Evolutionary conservation across 1,140 invertebrate species (phyloP).

Genomic region (Diabrotica virgifera): DNA sequence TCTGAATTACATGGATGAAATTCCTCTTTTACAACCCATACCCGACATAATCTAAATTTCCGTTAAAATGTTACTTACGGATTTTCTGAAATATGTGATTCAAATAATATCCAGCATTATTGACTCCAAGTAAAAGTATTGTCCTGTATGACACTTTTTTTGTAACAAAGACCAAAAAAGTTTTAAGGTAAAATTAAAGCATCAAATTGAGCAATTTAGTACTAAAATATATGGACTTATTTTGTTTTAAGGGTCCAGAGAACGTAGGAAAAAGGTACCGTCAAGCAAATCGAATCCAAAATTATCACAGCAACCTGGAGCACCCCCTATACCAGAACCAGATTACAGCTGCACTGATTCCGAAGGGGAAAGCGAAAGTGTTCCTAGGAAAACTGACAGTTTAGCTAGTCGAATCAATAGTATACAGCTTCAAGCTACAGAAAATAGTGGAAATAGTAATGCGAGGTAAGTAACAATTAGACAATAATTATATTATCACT

Average conservation of each 20-base stretch:
- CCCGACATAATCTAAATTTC: too few relatives aligned
- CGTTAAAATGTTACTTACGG: too few relatives aligned
- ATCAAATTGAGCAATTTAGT: neutral
- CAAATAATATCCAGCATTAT: too few relatives aligned
- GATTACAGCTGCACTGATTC: conserved; percentile 85
- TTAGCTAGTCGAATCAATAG: conserved; percentile 34
- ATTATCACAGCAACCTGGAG: conserved; percentile 41
- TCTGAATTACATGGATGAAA: too few relatives aligned
- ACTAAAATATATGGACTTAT: neutral
- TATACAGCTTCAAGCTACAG: conserved; percentile 45
- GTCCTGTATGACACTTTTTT: too few relatives aligned
- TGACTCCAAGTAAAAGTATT: too few relatives aligned
- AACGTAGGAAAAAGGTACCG: conserved; percentile 49
- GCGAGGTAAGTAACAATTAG: conserved; percentile 53
- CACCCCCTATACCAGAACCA: conserved; percentile 82
- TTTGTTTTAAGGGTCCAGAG: conserved; percentile 23
- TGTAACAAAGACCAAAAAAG: too few relatives aligned
- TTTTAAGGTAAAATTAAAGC: too few relatives aligned
- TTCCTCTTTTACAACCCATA: too few relatives aligned
- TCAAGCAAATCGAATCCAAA: conserved; percentile 48
- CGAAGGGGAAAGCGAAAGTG: conserved; percentile 48
- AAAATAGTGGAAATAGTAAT: conserved; percentile 67
- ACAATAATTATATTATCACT: too few relatives aligned
- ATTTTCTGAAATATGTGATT: too few relatives aligned
- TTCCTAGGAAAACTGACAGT: conserved; percentile 31